These are phyloP conservation scores for Macrosteles quadrilineatus DNA, from an alignment of 1,140 invertebrate genomes.

Conservation along the genomic window DNA sequence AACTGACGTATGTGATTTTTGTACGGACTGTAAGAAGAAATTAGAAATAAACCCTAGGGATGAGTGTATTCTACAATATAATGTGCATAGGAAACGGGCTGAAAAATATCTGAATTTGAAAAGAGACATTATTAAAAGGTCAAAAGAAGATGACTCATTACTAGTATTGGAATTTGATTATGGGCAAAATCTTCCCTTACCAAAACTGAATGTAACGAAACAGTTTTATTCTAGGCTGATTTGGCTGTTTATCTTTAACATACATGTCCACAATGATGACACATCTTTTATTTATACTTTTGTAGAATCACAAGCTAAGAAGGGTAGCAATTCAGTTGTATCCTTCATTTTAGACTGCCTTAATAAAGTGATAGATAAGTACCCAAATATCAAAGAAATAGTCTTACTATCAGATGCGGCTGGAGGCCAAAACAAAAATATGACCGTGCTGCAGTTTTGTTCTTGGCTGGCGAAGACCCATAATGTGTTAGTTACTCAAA, in stretches of 20 bases:
- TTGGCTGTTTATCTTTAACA: conserved; percentile 33
- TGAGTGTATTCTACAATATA: neutral
- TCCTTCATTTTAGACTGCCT: conserved; percentile 4
- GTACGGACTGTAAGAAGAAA: neutral
- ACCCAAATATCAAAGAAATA: neutral
- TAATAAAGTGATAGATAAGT: neutral
- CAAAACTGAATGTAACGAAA: conserved; percentile 29
- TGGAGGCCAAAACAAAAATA: neutral
- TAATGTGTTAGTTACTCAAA: neutral
- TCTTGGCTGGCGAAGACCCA: neutral
- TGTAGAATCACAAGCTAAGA: conserved; percentile 23
- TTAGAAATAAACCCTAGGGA: neutral
- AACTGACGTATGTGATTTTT: conserved; percentile 1
- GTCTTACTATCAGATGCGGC: conserved; percentile 12
- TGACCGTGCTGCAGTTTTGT: neutral
- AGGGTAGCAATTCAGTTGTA: conserved; percentile 16
- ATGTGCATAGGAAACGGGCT: conserved; percentile 8
- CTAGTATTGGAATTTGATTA: conserved; percentile 36
- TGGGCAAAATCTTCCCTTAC: conserved; percentile 33
- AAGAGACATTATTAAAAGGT: conserved; percentile 6
- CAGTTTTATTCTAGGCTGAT: conserved; percentile 32
- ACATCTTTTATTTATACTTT: conserved; percentile 27
- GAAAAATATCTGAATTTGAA: conserved; percentile 11
- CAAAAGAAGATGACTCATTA: conserved; percentile 18
- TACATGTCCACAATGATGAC: conserved; percentile 31